These are phyloP conservation scores for Calyptommatus sinebrachiatus DNA, from an alignment of 2,113 vertebrate genomes.

Conservation along the genomic window DNA sequence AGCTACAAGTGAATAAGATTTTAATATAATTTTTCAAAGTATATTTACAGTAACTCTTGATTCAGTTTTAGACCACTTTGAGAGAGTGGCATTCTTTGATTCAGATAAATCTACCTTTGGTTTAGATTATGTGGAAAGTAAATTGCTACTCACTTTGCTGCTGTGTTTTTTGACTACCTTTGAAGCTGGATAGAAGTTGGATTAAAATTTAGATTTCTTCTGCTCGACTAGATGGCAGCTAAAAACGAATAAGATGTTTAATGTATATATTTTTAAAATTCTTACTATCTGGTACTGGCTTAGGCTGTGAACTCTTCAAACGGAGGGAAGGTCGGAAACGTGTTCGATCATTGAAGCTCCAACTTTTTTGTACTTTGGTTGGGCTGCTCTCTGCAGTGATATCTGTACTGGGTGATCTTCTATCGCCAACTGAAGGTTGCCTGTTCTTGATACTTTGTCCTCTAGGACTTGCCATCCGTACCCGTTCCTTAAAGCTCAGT, in stretches of 20 bases:
- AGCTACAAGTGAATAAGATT: too few species aligned
- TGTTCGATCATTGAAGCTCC: slow-evolving; percentile 97
- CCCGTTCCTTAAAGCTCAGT: slow-evolving; percentile 92
- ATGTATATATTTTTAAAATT: slow-evolving; percentile 10
- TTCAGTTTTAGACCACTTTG: too few species aligned
- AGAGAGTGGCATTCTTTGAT: too few species aligned
- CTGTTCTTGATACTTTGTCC: slow-evolving; percentile 92
- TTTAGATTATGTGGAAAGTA: too few species aligned
- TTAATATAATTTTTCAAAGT: too few species aligned
- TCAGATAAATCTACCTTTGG: too few species aligned
- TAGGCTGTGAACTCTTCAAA: slow-evolving; percentile 91
- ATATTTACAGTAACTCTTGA: too few species aligned
- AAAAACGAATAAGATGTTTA: fast-evolving
- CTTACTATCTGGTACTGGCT: slow-evolving; percentile 86
- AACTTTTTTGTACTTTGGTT: slow-evolving; percentile 96
- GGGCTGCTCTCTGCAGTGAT: slow-evolving; percentile 85
- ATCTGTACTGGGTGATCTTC: slow-evolving; percentile 86
- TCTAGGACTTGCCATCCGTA: slow-evolving; percentile 94
- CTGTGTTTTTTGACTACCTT: too few species aligned
- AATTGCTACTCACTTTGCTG: too few species aligned
- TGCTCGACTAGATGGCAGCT: fast-evolving
- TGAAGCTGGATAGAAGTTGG: too few species aligned
- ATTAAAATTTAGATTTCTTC: neutral
- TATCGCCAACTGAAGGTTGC: slow-evolving; percentile 84
- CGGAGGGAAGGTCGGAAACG: slow-evolving; percentile 92